A percentile compares a stretch with the other conserved stretches of the same genome.
These are phyloP conservation scores for Hyla sarda DNA, from an alignment of 2,113 vertebrate genomes.

Conservation along the genomic window DNA sequence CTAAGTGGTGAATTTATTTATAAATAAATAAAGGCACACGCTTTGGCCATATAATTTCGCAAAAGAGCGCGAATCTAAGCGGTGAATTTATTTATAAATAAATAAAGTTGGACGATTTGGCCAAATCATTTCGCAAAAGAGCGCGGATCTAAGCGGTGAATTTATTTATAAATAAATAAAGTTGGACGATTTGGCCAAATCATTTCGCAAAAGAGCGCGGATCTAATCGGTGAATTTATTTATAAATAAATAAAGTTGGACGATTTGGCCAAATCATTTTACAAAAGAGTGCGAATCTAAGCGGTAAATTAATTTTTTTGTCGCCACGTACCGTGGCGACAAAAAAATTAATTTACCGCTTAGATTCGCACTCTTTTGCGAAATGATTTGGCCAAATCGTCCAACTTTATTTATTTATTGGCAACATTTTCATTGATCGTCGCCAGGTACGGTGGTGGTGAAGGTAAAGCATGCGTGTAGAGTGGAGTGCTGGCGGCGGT, in stretches of 20 bases:
- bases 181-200: neutral
- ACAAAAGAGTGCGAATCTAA: too few relatives aligned
- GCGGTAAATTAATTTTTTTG: too few relatives aligned
- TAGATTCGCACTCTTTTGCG: too few relatives aligned
- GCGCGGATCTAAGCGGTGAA: too few relatives aligned
- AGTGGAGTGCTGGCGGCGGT: neutral
- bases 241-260: neutral
- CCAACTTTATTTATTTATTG: neutral
- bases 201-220: too few relatives aligned
- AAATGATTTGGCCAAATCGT: neutral
- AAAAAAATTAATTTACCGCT: too few relatives aligned
- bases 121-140: neutral
- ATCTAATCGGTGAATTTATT: too few relatives aligned
- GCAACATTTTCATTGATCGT: too few relatives aligned
- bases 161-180: neutral
- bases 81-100: neutral
- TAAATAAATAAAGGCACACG: neutral
- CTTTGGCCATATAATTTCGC: neutral
- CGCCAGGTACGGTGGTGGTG: neutral
- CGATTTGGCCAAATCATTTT: neutral
- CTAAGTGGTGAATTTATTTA: neutral
- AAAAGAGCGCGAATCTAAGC: too few relatives aligned
- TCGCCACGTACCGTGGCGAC: too few relatives aligned
- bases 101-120: neutral
- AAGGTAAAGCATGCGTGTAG: neutral